Conservation (phyloP, 2,113 vertebrate genomes). For the Xyrauchen texanus region DNA sequence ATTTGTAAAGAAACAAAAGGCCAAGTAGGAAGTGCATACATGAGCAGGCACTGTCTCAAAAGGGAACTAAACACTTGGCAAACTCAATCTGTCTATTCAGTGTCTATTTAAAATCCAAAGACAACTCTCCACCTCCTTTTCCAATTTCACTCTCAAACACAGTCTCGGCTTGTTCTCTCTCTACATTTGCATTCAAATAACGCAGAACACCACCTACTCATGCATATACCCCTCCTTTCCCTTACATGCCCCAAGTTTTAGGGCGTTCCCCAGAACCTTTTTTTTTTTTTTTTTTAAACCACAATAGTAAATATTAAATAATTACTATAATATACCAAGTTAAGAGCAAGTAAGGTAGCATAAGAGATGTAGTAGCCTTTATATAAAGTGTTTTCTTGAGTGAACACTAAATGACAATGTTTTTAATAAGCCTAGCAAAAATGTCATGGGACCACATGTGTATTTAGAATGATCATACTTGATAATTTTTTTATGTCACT, state of each 20-base stretch:
- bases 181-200: slow-evolving; percentile 80
- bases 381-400: no score
- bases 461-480: no score
- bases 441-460: no score
- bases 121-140: slow-evolving; percentile 43
- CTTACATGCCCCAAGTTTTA: slow-evolving; percentile 47
- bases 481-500: no score
- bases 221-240: slow-evolving; percentile 61
- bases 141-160: slow-evolving; percentile 46
- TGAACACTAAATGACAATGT: no score
- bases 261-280: slow-evolving; percentile 13
- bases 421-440: no score
- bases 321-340: background rate
- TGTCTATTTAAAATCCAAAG: slow-evolving; percentile 27
- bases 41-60: slow-evolving; percentile 40
- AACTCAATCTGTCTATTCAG: slow-evolving; percentile 34
- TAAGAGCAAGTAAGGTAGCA: background rate
- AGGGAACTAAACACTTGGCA: slow-evolving; percentile 35
- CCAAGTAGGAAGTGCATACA: slow-evolving; percentile 27
- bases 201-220: slow-evolving; percentile 71
- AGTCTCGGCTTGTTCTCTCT: slow-evolving; percentile 70
- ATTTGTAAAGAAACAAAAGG: background rate
- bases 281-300: background rate
- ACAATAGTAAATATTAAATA: background rate
- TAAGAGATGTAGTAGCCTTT: no score